A percentile compares a stretch with the other conserved stretches of the same genome.
Conservation (phyloP, 92 coral and sea anemone species). For the Isaurus tuberculatus region DNA sequence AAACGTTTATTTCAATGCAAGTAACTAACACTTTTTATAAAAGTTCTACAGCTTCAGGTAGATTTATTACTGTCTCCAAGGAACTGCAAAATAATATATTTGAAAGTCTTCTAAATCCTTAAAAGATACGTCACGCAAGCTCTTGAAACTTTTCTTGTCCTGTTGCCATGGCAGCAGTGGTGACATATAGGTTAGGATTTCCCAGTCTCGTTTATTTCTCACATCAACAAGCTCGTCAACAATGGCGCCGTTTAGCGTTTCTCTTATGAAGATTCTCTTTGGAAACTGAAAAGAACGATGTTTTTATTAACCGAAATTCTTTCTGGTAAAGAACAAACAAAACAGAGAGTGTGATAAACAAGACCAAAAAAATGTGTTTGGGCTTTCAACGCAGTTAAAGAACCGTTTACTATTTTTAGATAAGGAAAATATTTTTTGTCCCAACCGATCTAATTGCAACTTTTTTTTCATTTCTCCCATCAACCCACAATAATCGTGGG, state of each 20-base stretch:
- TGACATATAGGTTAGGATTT: conserved; percentile 69
- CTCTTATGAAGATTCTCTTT: conserved; percentile 78
- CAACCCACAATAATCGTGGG: no score
- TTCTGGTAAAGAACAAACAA: no score
- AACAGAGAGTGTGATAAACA: no score
- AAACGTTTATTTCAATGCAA: background rate
- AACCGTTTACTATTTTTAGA: no score
- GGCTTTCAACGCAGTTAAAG: no score
- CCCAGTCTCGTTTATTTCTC: conserved; percentile 72
- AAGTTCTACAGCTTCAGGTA: background rate
- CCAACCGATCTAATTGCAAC: no score
- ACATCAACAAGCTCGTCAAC: conserved; percentile 78
- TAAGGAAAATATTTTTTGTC: no score
- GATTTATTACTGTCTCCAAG: conserved; percentile 45
- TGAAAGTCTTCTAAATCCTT: conserved; percentile 70
- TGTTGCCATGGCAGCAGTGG: conserved; percentile 66
- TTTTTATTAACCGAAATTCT: background rate
- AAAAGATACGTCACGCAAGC: conserved; percentile 41
- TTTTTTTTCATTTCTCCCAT: no score
- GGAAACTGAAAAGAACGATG: conserved; percentile 61
- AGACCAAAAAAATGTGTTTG: no score
- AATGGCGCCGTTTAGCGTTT: conserved; percentile 64
- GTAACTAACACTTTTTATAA: background rate
- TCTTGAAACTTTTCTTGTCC: conserved; percentile 1
- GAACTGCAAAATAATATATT: conserved; percentile 59